Base-by-base conservation (phyloP, 2,797 vertebrate genomes). In the Momotus momota region DNA sequence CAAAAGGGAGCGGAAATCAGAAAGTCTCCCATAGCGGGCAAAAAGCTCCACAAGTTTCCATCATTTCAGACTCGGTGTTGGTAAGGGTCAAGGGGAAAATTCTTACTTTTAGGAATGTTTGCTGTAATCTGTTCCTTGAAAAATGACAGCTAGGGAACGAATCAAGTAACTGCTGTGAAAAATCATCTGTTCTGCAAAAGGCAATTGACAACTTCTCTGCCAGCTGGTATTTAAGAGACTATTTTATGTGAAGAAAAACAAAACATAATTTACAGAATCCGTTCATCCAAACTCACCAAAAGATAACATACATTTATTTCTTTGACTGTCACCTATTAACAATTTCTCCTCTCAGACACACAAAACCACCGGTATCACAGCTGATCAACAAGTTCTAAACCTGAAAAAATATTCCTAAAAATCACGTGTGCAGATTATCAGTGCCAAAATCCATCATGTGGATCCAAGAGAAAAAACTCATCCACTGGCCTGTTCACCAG, bases 101-200 rank as follows among this genome's bases (percentile, higher is more conserved):
- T 4, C 25, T 14, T 86, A 70, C 55, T 91, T 91, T 83, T 40
- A 78, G n/a, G 60, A 90, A 82, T 61, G 49, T 58, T 74, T 82
- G 60, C 64, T 73, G 20, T 88, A 89, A 93, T 84, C 66, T 61
- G 38, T 70, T 94, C 48, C 54, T 86, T 86, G 66, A 91, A 93
- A 95, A 90, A 72, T 72, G 60, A 92, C 77, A 88, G 70, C 55
- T 86, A 91, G 27, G 33, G 85, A 95, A 93, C 57, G 43, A 95
- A 88, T 91, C 60, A 46, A 95, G 27, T 66, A 86, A 86, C 40
- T 81, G 51, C 80, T 91, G 70, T 84, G 82, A 81, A 93, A 94
- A 96, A 86, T 94, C 48, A 87, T 71, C 88, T 78, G 90, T 80
- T 94, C 88, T 85, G 86, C 48, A 94, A 94, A 88, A 86, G 66